phyloP scores from a whole-genome alignment of 2,888 invertebrate genomes.

The Lottia scabra region DNA sequence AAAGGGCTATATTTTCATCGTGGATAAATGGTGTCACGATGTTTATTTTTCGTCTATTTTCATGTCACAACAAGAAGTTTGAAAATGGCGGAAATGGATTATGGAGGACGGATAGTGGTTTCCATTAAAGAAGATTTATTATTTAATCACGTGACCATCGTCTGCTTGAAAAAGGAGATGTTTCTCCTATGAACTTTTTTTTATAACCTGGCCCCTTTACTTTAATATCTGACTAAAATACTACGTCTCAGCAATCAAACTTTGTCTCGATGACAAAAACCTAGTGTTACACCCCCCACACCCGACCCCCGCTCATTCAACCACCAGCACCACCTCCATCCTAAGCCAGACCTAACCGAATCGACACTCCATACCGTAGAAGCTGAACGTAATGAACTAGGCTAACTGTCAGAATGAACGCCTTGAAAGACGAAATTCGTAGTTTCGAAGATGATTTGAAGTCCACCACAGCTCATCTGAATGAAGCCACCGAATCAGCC shows the following conservation, averaged over 20 bases:
- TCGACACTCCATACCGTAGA: conserved; percentile 54
- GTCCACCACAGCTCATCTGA: conserved; percentile 51
- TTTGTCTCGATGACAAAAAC: too few species aligned
- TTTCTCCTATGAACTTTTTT: too few species aligned
- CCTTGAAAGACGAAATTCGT: conserved; percentile 56
- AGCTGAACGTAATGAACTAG: conserved; percentile 60
- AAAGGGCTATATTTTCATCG: too few species aligned
- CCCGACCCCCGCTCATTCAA: too few species aligned
- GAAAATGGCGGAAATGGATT: conserved; percentile 40
- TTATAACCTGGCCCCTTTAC: too few species aligned
- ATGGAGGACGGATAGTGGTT: background rate
- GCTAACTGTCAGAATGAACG: conserved; percentile 43
- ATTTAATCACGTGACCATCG: background rate
- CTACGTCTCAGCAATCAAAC: too few species aligned
- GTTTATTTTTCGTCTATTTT: conserved; percentile 1
- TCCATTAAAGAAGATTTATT: background rate
- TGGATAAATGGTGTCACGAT: too few species aligned
- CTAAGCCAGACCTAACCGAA: too few species aligned
- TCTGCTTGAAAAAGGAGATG: background rate
- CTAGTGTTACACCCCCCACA: too few species aligned
- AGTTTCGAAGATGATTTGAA: conserved; percentile 61
- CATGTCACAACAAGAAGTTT: conserved; percentile 40
- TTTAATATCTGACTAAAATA: too few species aligned
- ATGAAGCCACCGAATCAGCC: conserved; percentile 54
- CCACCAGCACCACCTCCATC: too few species aligned